These are phyloP conservation scores for Trissonchulus sp. DNA, from an alignment of 2,888 invertebrate genomes.

Conservation along the genomic window DNA sequence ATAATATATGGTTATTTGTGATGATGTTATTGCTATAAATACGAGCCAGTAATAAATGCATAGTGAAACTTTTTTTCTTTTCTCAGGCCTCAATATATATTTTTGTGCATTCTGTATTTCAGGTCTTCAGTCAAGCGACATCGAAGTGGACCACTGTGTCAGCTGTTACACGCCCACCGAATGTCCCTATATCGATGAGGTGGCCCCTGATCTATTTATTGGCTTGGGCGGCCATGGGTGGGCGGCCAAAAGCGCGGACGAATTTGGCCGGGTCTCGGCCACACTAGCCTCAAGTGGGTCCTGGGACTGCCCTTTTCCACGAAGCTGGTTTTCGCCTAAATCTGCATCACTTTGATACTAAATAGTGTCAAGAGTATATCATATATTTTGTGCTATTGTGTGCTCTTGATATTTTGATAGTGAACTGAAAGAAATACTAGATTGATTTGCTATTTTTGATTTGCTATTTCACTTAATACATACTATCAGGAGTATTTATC, in stretches of 20 bases:
- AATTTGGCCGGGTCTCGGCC: constrained; percentile 17
- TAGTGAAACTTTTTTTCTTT: too few relatives aligned
- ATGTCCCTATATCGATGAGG: constrained; percentile 13
- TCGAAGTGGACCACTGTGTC: constrained; percentile 12
- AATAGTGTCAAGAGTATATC: too few relatives aligned
- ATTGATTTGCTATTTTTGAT: too few relatives aligned
- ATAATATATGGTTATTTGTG: too few relatives aligned
- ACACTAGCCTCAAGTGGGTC: not conserved
- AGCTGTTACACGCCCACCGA: not conserved
- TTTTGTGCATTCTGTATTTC: constrained; percentile 2
- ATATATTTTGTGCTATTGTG: too few relatives aligned
- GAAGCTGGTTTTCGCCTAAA: constrained; percentile 3
- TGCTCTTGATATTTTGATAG: too few relatives aligned
- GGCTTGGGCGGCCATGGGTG: constrained; percentile 21
- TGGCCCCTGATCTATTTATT: not conserved
- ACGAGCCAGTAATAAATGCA: too few relatives aligned
- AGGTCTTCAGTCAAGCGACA: not conserved
- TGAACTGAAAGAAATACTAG: too few relatives aligned
- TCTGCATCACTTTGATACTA: not conserved
- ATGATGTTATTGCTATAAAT: too few relatives aligned
- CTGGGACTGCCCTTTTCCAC: constrained; percentile 23
- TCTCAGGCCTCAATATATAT: too few relatives aligned
- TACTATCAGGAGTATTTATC: too few relatives aligned
- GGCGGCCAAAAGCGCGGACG: constrained; percentile 23
- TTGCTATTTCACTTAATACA: too few relatives aligned